phyloP scores from a whole-genome alignment of 2,113 vertebrate genomes.

The Oreotrochilus melanogaster region DNA sequence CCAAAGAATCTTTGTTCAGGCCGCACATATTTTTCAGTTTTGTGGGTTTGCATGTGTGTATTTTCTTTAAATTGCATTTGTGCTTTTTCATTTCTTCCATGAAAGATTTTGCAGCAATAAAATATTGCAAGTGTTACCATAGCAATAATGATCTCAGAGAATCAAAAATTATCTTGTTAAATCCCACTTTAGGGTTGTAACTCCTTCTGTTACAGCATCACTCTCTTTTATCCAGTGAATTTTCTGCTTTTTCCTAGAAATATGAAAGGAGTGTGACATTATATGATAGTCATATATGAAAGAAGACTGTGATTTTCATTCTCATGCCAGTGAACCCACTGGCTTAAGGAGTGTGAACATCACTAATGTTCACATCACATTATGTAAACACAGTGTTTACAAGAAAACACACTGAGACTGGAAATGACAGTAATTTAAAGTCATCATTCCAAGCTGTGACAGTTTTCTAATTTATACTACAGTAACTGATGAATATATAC shows the following conservation, averaged over 20 bases:
- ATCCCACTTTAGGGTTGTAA: neutral
- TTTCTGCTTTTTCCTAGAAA: neutral
- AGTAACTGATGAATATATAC: neutral
- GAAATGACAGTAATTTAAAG: neutral
- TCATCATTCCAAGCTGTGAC: neutral
- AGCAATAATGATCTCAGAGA: slow-evolving; percentile 10
- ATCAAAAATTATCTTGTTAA: slow-evolving; percentile 25
- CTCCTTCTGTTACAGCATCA: neutral
- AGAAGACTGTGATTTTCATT: neutral
- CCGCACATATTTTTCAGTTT: neutral
- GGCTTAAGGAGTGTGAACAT: neutral
- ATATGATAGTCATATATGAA: neutral
- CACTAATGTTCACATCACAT: neutral
- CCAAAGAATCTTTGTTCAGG: neutral
- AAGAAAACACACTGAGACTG: neutral
- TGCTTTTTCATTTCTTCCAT: neutral
- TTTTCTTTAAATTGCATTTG: slow-evolving; percentile 21
- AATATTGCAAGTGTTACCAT: slow-evolving; percentile 43
- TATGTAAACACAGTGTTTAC: no score
- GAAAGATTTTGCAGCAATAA: slow-evolving; percentile 6
- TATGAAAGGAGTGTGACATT: neutral
- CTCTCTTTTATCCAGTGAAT: neutral
- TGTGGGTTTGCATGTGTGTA: neutral
- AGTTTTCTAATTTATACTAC: neutral
- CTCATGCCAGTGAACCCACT: neutral